A percentile compares a stretch with the other conserved stretches of the same genome.
Conservation (phyloP, 2,113 vertebrate species). For the Takifugu flavidus region DNA sequence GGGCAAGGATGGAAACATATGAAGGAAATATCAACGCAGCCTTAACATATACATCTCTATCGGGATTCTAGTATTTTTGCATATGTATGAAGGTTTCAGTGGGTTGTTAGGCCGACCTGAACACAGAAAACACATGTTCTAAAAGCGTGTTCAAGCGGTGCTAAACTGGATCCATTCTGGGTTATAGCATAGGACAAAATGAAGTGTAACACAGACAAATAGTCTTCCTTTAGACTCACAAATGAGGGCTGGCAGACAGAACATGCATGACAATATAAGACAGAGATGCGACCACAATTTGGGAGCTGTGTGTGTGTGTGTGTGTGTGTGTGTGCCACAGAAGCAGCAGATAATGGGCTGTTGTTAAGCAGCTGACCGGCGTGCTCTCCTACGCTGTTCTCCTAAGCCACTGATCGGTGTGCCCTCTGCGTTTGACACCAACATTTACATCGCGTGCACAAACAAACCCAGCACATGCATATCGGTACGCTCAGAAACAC, state of each 20-base stretch:
- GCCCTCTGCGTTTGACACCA: slow-evolving; percentile 64
- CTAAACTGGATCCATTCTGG: too few relatives aligned
- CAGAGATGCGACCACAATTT: slow-evolving; percentile 10
- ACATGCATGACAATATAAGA: slow-evolving; percentile 23
- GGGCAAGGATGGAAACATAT: slow-evolving; percentile 17
- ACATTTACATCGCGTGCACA: slow-evolving; percentile 56
- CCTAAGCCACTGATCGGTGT: slow-evolving; percentile 36
- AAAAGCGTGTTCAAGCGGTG: too few relatives aligned
- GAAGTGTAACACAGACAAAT: too few relatives aligned
- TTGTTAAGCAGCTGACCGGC: slow-evolving; percentile 45
- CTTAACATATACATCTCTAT: slow-evolving; percentile 8
- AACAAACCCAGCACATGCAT: neutral
- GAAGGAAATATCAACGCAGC: slow-evolving; percentile 12
- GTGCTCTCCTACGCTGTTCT: slow-evolving; percentile 37
- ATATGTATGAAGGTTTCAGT: too few relatives aligned
- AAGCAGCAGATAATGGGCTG: slow-evolving; percentile 50
- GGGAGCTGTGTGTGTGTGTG: too few relatives aligned
- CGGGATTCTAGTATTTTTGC: too few relatives aligned
- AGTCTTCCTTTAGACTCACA: too few relatives aligned
- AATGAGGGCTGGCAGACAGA: slow-evolving; percentile 51
- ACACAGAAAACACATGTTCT: slow-evolving; percentile 2
- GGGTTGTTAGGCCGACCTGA: slow-evolving; percentile 32
- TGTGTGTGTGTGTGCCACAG: slow-evolving; percentile 16
- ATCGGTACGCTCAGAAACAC: neutral
- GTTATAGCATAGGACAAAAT: too few relatives aligned